A percentile compares a stretch with the other conserved stretches of the same genome.
phyloP scores from a whole-genome alignment of 1,140 invertebrate species.

The Caenorhabditis inopinata region DNA sequence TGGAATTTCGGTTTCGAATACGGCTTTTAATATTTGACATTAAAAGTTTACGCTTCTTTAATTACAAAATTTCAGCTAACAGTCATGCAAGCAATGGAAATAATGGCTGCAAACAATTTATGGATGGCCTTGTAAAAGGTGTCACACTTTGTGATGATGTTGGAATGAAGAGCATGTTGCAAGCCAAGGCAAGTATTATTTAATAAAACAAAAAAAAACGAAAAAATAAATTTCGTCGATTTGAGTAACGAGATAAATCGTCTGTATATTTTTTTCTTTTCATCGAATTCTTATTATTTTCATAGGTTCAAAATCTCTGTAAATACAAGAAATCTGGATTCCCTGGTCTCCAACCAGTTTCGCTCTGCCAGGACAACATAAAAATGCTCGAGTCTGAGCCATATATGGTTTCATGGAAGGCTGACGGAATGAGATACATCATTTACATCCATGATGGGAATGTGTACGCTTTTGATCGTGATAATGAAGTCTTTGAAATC shows the following conservation, averaged over 20 bases:
- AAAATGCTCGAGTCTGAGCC: slow-evolving; percentile 76
- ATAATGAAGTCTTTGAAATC: slow-evolving; percentile 83
- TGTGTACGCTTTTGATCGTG: slow-evolving; percentile 90
- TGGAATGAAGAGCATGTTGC: slow-evolving; percentile 20
- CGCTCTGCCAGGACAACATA: slow-evolving; percentile 77
- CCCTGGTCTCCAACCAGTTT: slow-evolving; percentile 90
- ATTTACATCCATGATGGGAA: slow-evolving; percentile 86
- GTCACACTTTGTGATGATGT: slow-evolving; percentile 64
- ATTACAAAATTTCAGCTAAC: background rate
- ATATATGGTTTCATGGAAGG: slow-evolving; percentile 97
- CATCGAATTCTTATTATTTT: no score
- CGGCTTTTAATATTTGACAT: no score
- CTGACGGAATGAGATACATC: slow-evolving; percentile 95
- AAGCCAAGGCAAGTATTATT: background rate
- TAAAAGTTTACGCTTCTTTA: no score
- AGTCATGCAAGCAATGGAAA: no score
- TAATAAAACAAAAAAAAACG: no score
- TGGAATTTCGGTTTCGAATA: no score
- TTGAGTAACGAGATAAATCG: no score
- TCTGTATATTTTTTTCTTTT: no score
- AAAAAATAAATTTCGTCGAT: no score
- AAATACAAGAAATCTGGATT: slow-evolving; percentile 75
- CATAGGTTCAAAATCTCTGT: slow-evolving; percentile 48
- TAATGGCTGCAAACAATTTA: slow-evolving; percentile 46
- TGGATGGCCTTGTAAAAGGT: slow-evolving; percentile 67